These are phyloP conservation scores for Apodemus agrarius DNA, from an alignment of 2,797 vertebrate genomes.

Conservation along the genomic window DNA sequence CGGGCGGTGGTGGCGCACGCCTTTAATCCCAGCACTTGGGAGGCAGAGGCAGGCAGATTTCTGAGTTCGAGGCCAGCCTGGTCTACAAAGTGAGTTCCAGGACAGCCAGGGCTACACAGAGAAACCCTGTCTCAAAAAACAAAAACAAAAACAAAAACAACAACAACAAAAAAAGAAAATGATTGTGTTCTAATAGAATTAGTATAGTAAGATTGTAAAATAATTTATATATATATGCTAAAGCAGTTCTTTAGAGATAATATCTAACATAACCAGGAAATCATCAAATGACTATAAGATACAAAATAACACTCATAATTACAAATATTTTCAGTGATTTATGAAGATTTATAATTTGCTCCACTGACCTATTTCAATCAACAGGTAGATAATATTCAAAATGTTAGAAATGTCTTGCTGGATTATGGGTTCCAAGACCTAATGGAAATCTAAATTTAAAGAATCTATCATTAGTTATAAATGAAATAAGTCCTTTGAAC, in stretches of 20 bases:
- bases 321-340: background rate
- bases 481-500: background rate
- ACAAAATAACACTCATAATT: background rate
- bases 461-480: background rate
- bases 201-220: background rate
- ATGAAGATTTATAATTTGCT: background rate
- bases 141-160: no score
- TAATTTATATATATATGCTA: background rate
- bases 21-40: no score
- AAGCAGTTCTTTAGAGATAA: background rate
- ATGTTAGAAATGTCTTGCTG: background rate
- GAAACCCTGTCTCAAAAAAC: no score
- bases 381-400: background rate
- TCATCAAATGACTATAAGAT: background rate
- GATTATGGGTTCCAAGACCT: background rate
- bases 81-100: no score
- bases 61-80: no score
- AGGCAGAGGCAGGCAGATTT: no score
- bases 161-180: no score
- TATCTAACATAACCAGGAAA: slow-evolving; percentile 2
- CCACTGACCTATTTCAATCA: background rate
- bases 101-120: no score
- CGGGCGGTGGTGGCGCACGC: no score
- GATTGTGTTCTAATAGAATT: background rate
- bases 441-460: background rate